Conservation (phyloP, 2,113 vertebrate genomes). For the Plecotus auritus region DNA sequence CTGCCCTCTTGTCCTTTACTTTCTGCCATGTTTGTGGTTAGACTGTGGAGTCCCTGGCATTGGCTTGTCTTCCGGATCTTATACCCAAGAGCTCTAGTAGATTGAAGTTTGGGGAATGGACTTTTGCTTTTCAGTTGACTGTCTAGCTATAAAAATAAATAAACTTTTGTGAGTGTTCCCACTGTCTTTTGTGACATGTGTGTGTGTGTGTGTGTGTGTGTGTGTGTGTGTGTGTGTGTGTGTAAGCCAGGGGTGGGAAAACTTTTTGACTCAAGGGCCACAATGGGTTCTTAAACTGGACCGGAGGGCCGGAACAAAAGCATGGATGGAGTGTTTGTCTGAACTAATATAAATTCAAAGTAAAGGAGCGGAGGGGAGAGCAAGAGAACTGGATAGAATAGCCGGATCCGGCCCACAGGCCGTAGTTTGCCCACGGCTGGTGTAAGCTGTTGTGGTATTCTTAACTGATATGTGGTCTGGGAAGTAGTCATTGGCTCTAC, state of each 20-base stretch:
- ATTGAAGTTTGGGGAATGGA: not conserved
- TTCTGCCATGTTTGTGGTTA: fast-evolving
- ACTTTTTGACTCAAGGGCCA: no score
- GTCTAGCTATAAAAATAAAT: not conserved
- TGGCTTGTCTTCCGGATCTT: not conserved
- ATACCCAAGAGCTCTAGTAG: not conserved
- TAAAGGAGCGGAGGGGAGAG: no score
- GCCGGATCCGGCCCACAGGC: no score
- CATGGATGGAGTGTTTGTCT: no score
- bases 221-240: no score
- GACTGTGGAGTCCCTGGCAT: fast-evolving
- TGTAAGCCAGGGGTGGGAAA: no score
- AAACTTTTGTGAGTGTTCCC: not conserved
- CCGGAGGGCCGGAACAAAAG: no score
- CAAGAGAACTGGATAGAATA: no score
- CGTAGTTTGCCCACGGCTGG: no score
- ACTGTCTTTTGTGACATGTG: not conserved
- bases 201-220: not conserved
- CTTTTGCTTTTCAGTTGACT: not conserved
- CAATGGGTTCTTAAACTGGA: no score
- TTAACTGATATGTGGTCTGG: not conserved
- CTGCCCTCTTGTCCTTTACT: not conserved
- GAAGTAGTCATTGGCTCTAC: not conserved
- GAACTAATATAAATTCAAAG: no score
- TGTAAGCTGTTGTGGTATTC: not conserved